Evolutionary conservation across 2,888 invertebrate species (phyloP).

Genomic region (Seira sanloemensis): DNA sequence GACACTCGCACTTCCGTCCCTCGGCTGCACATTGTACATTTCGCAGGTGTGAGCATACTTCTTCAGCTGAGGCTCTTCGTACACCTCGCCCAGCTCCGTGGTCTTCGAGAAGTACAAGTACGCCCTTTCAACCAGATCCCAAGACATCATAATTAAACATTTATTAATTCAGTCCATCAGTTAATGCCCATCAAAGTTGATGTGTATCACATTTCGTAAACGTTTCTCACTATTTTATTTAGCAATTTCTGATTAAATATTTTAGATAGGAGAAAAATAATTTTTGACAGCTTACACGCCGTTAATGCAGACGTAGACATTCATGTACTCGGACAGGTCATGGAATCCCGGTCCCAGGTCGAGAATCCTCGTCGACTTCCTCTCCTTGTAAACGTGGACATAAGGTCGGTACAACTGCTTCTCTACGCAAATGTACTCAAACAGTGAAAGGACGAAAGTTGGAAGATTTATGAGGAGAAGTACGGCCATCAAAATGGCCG

Average conservation of each 20-base stretch:
- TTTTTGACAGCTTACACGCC: conserved; percentile 62
- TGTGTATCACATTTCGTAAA: too few species aligned
- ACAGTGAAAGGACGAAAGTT: conserved; percentile 20
- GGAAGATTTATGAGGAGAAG: conserved; percentile 15
- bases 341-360: conserved; percentile 42
- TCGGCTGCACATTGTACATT: conserved; percentile 62
- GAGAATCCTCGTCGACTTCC: conserved; percentile 20
- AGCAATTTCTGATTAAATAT: too few species aligned
- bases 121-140: too few species aligned
- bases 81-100: conserved; percentile 50
- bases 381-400: conserved; percentile 41
- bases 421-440: conserved; percentile 63
- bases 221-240: too few species aligned
- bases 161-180: too few species aligned
- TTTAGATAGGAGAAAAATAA: too few species aligned
- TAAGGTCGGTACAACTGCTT: conserved; percentile 56
- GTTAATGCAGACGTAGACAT: conserved; percentile 64
- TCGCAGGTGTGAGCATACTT: conserved; percentile 64
- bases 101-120: conserved; percentile 64
- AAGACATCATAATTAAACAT: too few species aligned
- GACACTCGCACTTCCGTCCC: conserved; percentile 29
- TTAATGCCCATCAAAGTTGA: too few species aligned
- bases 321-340: conserved; percentile 7
- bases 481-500: neutral
- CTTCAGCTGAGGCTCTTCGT: conserved; percentile 54